Base-by-base conservation (phyloP, 2,113 vertebrate genomes). In the Cyanoramphus novaezelandiae region DNA sequence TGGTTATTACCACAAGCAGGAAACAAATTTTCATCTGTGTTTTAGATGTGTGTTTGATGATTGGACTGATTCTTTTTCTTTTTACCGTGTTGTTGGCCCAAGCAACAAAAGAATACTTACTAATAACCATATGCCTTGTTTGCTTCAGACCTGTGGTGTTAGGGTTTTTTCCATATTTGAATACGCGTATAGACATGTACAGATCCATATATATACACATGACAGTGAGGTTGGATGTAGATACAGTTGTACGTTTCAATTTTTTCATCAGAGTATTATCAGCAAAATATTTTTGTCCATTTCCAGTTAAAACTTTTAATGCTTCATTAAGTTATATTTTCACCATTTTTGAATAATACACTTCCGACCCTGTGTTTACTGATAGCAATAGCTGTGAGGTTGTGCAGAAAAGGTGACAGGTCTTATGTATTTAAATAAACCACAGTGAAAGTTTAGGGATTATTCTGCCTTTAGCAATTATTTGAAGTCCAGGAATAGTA, bases 371-470 rank as follows among this genome's bases (percentile, higher is more conserved):
- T 20, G 2, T 57, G 15, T 75, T 88, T 92, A n/a, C 8, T 41
- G 7, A 23, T 5, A 82, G 43, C 33, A 55, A 47, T 49, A 55
- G 8, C 64, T 79, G n/a, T 49, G 52, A 82, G 8, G 27, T 14
- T 91, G 7, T 52, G 4, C 13, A 85, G n/a, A 69, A 87, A 79
- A 82, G 41, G 10, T 46, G 49, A 67, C 67, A 43, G 14, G 9
- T 70, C 10, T 82, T n/a, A 69, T 53, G 55, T 82, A 25, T 90
- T 94, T 57, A 72, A 90, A 92, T 65, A 57, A 62, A 24, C 20
- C 71, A 7, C 10, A 33, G 1, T 8, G 67, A 65, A 93, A 62
- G 2, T 52, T 41, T 65, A 28, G 17, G 31, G 33, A 83, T 86
- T 90, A 49, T 82, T 90, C 63, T 83, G 41, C 49, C 17, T 90